Evolutionary conservation across 2,797 vertebrate species (phyloP).

Genomic region (Tachyglossus aculeatus): DNA sequence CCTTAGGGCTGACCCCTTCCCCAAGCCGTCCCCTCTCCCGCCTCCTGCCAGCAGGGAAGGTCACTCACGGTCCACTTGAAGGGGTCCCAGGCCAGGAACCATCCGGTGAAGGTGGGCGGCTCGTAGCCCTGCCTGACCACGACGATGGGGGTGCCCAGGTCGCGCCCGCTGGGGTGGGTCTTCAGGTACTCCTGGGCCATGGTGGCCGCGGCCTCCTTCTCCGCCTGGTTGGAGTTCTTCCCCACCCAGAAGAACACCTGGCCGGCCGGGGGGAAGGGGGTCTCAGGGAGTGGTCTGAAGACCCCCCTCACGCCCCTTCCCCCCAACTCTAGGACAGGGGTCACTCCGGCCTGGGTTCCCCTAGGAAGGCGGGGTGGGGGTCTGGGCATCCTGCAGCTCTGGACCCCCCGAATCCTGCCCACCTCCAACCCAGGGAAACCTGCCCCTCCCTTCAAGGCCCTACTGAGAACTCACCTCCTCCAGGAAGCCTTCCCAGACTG

Average conservation of each 20-base stretch:
- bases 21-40: neutral
- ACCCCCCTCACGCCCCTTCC: neutral
- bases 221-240: conserved; percentile 74
- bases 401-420: neutral
- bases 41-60: neutral
- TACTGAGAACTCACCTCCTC: no score
- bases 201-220: conserved; percentile 73
- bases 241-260: conserved; percentile 88
- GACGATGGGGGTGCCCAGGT: conserved; percentile 78
- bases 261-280: neutral
- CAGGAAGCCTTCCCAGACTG: no score
- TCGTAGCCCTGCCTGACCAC: conserved; percentile 85
- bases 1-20: no score
- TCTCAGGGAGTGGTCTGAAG: neutral
- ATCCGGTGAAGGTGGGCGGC: conserved; percentile 87
- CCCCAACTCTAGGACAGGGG: accelerated
- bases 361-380: neutral
- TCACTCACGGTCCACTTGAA: conserved; percentile 82
- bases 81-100: conserved; percentile 87
- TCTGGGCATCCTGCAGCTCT: neutral
- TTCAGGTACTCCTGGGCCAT: conserved; percentile 83
- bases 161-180: conserved; percentile 78
- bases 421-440: neutral
- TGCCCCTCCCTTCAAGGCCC: neutral
- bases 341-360: neutral